Percentiles rank a stretch among this genome's conserved stretches.
These are phyloP conservation scores for Automeris io DNA, from an alignment of 2,888 invertebrate species.

Conservation along the genomic window DNA sequence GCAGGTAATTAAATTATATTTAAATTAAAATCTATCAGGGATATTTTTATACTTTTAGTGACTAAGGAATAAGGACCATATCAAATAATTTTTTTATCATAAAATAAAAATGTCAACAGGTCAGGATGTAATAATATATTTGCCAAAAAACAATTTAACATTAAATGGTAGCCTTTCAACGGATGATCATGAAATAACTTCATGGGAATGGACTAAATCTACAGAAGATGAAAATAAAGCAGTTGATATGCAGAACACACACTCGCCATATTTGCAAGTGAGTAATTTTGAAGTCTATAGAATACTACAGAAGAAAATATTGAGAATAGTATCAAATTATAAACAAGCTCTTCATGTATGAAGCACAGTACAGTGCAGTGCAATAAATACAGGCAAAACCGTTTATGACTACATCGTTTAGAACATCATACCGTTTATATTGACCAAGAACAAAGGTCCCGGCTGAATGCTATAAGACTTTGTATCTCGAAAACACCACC, in stretches of 20 bases:
- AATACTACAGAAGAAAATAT: too few species aligned
- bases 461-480: too few species aligned
- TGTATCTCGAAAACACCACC: too few species aligned
- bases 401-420: too few species aligned
- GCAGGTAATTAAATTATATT: slow-evolving; percentile 74
- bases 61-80: too few species aligned
- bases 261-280: slow-evolving; percentile 89
- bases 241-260: slow-evolving; percentile 96
- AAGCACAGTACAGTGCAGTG: too few species aligned
- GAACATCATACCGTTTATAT: too few species aligned
- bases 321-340: too few species aligned
- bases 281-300: not conserved
- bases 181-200: slow-evolving; percentile 94
- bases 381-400: too few species aligned
- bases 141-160: slow-evolving; percentile 91
- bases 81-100: not conserved
- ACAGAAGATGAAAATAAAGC: slow-evolving; percentile 91
- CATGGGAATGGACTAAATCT: slow-evolving; percentile 97
- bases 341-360: too few species aligned
- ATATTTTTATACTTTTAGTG: not conserved
- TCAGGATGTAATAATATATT: slow-evolving; percentile 90
- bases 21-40: not conserved
- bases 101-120: slow-evolving; percentile 61
- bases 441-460: too few species aligned
- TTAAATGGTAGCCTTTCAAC: slow-evolving; percentile 93